A percentile compares a stretch with the other conserved stretches of the same genome.
phyloP scores from a whole-genome alignment of 2,113 vertebrate genomes.

The Baryphthengus martii region DNA sequence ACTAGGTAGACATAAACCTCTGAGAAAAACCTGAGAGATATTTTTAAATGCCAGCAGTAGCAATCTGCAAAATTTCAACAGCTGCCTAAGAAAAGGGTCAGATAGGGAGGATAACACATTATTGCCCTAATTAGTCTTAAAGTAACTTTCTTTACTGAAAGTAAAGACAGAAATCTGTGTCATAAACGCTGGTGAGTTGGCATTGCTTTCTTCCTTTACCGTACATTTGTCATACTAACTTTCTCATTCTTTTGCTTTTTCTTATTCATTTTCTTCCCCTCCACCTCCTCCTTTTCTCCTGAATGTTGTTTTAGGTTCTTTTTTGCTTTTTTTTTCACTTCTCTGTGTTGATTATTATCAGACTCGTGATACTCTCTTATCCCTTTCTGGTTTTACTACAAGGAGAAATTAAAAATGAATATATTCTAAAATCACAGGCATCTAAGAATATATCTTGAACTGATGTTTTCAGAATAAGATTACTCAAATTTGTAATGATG shows the following conservation, averaged over 20 bases:
- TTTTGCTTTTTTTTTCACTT: background rate
- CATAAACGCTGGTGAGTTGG: background rate
- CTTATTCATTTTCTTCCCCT: background rate
- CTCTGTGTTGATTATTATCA: background rate
- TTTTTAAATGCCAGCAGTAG: background rate
- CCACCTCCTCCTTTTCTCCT: background rate
- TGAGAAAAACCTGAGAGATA: background rate
- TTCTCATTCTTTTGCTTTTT: background rate
- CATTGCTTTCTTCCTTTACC: background rate
- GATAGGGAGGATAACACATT: background rate
- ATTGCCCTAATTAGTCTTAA: background rate
- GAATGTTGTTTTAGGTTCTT: background rate
- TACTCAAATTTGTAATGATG: background rate
- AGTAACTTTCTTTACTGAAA: background rate
- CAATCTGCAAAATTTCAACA: background rate
- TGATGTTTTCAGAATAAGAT: background rate
- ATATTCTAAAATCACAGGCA: background rate
- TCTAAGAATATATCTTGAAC: background rate
- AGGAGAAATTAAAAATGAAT: background rate
- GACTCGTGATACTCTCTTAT: background rate
- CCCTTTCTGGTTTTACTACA: background rate
- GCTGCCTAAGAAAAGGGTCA: background rate
- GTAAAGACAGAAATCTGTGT: background rate
- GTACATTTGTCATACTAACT: background rate
- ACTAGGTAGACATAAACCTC: background rate